Conservation (phyloP, 2,113 vertebrate genomes). For the Anas platyrhynchos region DNA sequence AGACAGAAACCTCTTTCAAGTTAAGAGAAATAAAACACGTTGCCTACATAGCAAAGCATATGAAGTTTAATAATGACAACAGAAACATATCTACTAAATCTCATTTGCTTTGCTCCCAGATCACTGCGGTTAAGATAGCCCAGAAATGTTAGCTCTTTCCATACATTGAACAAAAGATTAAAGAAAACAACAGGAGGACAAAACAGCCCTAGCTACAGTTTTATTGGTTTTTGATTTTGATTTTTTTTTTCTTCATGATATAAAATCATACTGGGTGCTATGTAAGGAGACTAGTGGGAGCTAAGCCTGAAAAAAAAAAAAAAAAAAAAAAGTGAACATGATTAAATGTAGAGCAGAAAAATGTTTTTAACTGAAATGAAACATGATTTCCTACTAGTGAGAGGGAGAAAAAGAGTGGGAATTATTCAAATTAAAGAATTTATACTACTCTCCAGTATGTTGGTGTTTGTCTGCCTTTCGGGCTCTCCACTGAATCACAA, state of each 20-base stretch:
- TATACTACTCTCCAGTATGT: not conserved
- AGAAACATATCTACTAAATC: constrained; percentile 56
- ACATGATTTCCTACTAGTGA: not conserved
- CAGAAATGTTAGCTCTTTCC: constrained; percentile 46
- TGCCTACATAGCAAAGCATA: constrained; percentile 48
- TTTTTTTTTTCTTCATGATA: not conserved
- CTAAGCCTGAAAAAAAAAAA: not conserved
- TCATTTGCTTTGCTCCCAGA: constrained; percentile 46
- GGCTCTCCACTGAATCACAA: not conserved
- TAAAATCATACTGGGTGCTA: not conserved
- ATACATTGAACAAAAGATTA: constrained; percentile 12
- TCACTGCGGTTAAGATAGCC: constrained; percentile 39
- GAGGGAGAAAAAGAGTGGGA: not conserved
- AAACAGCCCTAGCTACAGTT: not conserved
- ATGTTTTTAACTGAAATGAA: not conserved
- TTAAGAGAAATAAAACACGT: constrained; percentile 46
- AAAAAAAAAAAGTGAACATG: not conserved
- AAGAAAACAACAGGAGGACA: constrained; percentile 15
- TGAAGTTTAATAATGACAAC: constrained; percentile 52
- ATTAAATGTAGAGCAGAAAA: not conserved
- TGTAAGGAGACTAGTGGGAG: not conserved
- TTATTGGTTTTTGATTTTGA: too few species aligned
- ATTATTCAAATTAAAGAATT: constrained; percentile 21
- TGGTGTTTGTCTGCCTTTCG: not conserved
- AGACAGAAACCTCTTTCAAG: constrained; percentile 70